phyloP scores from a whole-genome alignment of 2,797 vertebrate species.

The Myotis pilosus region DNA sequence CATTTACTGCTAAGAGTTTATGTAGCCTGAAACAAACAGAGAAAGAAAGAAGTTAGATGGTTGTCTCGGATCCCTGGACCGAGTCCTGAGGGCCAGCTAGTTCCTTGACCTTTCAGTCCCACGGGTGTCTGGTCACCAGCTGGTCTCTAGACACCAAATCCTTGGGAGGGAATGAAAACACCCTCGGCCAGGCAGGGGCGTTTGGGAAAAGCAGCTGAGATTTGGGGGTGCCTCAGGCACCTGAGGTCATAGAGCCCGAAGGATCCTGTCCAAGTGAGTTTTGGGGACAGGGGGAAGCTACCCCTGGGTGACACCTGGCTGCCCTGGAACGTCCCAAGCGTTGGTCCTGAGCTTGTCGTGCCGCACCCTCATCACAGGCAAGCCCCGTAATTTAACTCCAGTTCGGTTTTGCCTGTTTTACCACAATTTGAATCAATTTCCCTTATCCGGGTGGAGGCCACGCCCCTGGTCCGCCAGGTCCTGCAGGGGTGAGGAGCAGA shows the following conservation, averaged over 20 bases:
- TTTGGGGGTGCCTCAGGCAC: background rate
- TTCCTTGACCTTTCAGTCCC: slow-evolving; percentile 1
- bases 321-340: background rate
- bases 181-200: background rate
- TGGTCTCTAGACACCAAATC: background rate
- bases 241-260: background rate
- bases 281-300: background rate
- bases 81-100: background rate
- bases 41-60: slow-evolving; percentile 60
- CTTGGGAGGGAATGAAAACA: background rate
- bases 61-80: background rate
- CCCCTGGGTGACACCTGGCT: background rate
- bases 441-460: background rate
- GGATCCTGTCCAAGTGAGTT: background rate
- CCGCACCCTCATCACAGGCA: background rate
- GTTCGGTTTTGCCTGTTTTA: background rate
- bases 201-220: background rate
- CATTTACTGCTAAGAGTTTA: slow-evolving; percentile 87
- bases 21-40: slow-evolving; percentile 85
- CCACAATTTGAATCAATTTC: background rate
- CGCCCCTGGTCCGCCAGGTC: background rate
- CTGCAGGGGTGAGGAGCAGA: background rate
- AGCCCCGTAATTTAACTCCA: background rate
- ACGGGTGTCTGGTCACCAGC: rapidly evolving
- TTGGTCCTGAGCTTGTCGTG: background rate